A percentile compares a stretch with the other conserved stretches of the same genome.
Evolutionary conservation across 2,113 vertebrate species (phyloP).

Genomic region (Prunella fulvescens): DNA sequence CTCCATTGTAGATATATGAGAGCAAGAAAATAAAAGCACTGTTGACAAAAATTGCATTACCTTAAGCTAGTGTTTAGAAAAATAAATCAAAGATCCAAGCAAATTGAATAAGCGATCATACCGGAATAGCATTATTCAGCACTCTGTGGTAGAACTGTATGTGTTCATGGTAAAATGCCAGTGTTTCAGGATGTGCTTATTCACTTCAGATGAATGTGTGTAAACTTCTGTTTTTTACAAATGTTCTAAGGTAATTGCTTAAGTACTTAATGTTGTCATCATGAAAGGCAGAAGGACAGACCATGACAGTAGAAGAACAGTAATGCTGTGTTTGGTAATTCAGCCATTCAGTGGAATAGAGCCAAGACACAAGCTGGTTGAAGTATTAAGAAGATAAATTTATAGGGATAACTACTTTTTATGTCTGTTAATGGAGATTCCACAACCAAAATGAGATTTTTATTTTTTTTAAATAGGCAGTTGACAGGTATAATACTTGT

Average conservation of each 20-base stretch:
- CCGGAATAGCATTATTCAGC: neutral
- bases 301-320: neutral
- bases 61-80: neutral
- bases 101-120: neutral
- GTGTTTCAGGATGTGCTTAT: neutral
- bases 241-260: neutral
- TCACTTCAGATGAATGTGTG: neutral
- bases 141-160: neutral
- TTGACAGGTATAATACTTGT: neutral
- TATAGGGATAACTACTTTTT: neutral
- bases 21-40: neutral
- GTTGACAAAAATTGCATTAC: neutral
- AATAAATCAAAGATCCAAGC: neutral
- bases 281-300: neutral
- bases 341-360: neutral
- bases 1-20: neutral
- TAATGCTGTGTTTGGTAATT: neutral
- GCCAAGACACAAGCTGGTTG: neutral
- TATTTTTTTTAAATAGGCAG: neutral
- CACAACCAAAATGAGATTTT: neutral
- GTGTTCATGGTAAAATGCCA: neutral
- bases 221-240: neutral
- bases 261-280: neutral
- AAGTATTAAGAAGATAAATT: neutral
- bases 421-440: neutral